These are phyloP conservation scores for Abrostola tripartita DNA, from an alignment of 2,888 invertebrate genomes.

Conservation along the genomic window DNA sequence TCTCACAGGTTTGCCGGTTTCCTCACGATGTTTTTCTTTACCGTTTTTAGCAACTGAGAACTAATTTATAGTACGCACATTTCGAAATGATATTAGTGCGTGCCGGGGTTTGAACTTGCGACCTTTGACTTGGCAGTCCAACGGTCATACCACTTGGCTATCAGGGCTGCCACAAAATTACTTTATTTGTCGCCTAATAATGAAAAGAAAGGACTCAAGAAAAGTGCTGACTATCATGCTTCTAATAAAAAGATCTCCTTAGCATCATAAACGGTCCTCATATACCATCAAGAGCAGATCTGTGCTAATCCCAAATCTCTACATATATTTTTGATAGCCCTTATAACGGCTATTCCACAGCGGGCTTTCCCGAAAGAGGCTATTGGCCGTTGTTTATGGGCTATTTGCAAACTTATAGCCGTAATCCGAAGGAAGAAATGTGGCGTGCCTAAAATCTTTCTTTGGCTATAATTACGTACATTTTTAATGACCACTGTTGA, in stretches of 20 bases:
- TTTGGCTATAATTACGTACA: constrained; percentile 33
- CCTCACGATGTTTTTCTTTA: too few species aligned
- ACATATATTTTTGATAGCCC: constrained; percentile 51
- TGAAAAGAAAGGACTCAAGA: too few species aligned
- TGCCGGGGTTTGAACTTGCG: too few species aligned
- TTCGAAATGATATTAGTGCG: too few species aligned
- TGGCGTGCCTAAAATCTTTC: constrained; percentile 40
- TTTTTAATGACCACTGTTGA: constrained; percentile 31
- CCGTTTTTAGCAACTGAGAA: too few species aligned
- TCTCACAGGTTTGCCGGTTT: too few species aligned
- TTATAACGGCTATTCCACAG: constrained; percentile 60
- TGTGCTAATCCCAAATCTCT: constrained; percentile 35
- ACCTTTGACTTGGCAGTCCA: too few species aligned
- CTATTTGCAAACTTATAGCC: constrained; percentile 41
- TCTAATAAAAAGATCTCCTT: not conserved
- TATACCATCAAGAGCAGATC: constrained; percentile 9
- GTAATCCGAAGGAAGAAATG: constrained; percentile 31
- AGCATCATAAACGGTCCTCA: not conserved
- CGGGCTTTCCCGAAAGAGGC: constrained; percentile 57
- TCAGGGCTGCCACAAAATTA: too few species aligned
- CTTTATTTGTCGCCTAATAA: too few species aligned
- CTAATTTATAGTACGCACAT: too few species aligned
- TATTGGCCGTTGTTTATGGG: constrained; percentile 61
- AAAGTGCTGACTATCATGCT: not conserved
- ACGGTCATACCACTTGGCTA: too few species aligned